Percentiles rank a stretch among this genome's conserved stretches.
These are phyloP conservation scores for Polypedilum vanderplanki DNA, from an alignment of 1,140 invertebrate genomes.

Conservation along the genomic window DNA sequence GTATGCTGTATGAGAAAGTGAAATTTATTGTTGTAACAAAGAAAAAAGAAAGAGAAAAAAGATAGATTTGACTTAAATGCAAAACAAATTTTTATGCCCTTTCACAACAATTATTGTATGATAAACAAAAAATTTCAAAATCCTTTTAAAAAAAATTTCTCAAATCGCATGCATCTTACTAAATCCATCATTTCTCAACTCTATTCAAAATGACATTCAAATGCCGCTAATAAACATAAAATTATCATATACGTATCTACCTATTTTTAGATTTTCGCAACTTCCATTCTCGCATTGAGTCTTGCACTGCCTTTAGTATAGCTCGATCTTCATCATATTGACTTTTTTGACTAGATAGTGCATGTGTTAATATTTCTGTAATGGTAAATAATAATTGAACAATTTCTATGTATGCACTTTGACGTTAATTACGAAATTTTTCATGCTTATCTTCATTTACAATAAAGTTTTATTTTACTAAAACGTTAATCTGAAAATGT, in stretches of 20 bases:
- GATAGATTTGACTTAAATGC: no score
- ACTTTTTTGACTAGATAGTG: constrained; percentile 32
- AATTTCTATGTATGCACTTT: not conserved
- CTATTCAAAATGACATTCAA: no score
- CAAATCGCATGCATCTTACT: not conserved
- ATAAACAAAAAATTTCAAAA: constrained; percentile 26
- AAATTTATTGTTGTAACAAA: no score
- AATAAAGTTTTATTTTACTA: not conserved
- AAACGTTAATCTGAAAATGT: not conserved
- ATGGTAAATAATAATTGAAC: not conserved
- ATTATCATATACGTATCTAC: constrained; percentile 31
- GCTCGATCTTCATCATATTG: not conserved
- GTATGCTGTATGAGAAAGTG: no score
- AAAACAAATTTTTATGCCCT: no score
- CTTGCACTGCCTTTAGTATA: constrained; percentile 45
- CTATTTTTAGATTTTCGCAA: constrained; percentile 38
- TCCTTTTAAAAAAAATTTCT: constrained; percentile 22
- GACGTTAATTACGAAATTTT: not conserved
- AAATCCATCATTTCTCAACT: no score
- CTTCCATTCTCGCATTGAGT: constrained; percentile 50
- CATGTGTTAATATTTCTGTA: constrained; percentile 33
- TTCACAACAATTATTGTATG: not conserved
- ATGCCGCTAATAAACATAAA: no score
- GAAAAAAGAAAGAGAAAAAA: no score
- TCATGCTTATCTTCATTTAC: not conserved